These are phyloP conservation scores for Catharus bicknelli DNA, from an alignment of 2,113 vertebrate species.

Conservation along the genomic window DNA sequence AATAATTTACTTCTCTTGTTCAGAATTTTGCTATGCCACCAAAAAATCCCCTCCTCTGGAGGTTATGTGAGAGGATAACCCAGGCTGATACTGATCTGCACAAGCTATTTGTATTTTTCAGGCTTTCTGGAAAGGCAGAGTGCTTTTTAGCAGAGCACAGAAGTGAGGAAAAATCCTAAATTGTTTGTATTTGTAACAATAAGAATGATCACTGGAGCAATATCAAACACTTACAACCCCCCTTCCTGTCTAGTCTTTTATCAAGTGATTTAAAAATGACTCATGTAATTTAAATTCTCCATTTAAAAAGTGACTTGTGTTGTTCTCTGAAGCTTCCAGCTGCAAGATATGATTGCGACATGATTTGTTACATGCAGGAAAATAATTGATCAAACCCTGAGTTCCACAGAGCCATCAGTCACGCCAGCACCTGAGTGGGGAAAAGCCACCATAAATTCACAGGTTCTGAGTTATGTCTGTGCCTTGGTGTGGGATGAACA, in stretches of 20 bases:
- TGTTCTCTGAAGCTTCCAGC: neutral
- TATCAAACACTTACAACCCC: neutral
- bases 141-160: neutral
- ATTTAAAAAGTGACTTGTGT: neutral
- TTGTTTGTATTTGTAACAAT: neutral
- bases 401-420: neutral
- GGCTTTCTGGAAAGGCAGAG: neutral
- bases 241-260: neutral
- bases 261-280: constrained; percentile 29
- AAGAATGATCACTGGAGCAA: constrained; percentile 9
- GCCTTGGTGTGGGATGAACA: neutral
- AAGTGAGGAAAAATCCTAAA: neutral
- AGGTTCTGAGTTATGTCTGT: neutral
- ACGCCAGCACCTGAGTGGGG: neutral
- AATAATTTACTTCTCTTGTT: neutral
- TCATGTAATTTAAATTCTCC: constrained; percentile 30
- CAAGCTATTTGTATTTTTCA: neutral
- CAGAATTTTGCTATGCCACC: neutral
- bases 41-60: neutral
- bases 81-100: neutral
- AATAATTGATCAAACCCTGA: constrained; percentile 10
- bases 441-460: neutral
- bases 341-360: neutral
- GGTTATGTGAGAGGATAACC: neutral
- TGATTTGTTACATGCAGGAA: constrained; percentile 7